phyloP scores from a whole-genome alignment of 2,113 vertebrate genomes.

The Taxidea taxus region DNA sequence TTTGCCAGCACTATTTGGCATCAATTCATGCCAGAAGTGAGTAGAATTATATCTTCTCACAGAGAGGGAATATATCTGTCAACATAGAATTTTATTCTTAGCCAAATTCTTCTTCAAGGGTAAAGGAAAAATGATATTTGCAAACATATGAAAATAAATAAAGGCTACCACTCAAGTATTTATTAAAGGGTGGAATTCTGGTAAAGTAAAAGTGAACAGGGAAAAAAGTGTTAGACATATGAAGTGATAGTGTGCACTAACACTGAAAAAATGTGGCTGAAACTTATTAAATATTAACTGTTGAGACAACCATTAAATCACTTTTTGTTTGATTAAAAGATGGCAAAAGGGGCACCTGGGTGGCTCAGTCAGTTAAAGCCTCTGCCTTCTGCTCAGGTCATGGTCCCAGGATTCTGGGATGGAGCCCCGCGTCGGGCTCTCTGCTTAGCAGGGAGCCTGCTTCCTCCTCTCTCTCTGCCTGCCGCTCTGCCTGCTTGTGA shows the following conservation, averaged over 20 bases:
- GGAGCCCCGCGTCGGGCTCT: no score
- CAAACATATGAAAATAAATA: neutral
- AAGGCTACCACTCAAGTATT: neutral
- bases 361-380: no score
- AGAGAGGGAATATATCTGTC: neutral
- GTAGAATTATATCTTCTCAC: neutral
- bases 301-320: neutral
- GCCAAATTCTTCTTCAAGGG: neutral
- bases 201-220: neutral
- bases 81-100: neutral
- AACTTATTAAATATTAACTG: neutral
- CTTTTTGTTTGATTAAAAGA: neutral
- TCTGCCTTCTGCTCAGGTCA: no score
- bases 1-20: neutral
- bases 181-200: neutral
- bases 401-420: no score
- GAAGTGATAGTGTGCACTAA: neutral
- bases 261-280: neutral
- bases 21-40: neutral
- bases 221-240: neutral
- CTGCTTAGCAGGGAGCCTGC: no score
- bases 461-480: no score
- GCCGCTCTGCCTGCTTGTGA: no score
- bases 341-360: neutral
- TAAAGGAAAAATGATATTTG: neutral